A percentile compares a stretch with the other conserved stretches of the same genome.
Conservation (phyloP, 2,888 invertebrate species). For the Hirtodrosophila alboralis region DNA sequence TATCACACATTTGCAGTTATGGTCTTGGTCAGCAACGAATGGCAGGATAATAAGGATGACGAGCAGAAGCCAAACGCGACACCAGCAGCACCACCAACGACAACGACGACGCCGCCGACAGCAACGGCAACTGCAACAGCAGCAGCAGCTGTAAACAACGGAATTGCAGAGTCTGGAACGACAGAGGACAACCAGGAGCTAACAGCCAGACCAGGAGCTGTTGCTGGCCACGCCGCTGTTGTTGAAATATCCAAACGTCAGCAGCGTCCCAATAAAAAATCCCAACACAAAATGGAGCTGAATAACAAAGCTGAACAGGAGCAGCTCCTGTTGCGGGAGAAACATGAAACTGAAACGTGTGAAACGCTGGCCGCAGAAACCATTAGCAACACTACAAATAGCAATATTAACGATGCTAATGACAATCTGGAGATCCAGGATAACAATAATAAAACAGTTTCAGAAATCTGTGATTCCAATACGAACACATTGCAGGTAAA, state of each 20-base stretch:
- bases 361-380: conserved; percentile 34
- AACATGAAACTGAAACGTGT: conserved; percentile 55
- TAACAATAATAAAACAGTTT: conserved; percentile 56
- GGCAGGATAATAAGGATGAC: conserved; percentile 77
- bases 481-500: conserved; percentile 59
- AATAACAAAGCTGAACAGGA: conserved; percentile 55
- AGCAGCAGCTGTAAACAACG: conserved; percentile 20
- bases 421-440: conserved; percentile 58
- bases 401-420: conserved; percentile 45
- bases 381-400: conserved; percentile 17
- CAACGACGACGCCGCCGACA: conserved; percentile 38
- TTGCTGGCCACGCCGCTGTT: conserved; percentile 9
- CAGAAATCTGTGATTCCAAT: conserved; percentile 51
- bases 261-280: conserved; percentile 41
- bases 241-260: conserved; percentile 36
- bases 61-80: conserved; percentile 49
- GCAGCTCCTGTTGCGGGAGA: conserved; percentile 47
- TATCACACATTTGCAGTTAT: conserved; percentile 67
- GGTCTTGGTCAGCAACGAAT: conserved; percentile 83
- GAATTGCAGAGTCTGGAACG: conserved; percentile 5
- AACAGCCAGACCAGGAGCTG: conserved; percentile 18
- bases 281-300: conserved; percentile 55
- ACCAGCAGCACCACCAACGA: conserved; percentile 47
- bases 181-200: conserved; percentile 19
- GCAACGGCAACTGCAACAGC: conserved; percentile 19